Base-by-base conservation (phyloP, 2,888 invertebrate species). In the Lypha dubia region DNA sequence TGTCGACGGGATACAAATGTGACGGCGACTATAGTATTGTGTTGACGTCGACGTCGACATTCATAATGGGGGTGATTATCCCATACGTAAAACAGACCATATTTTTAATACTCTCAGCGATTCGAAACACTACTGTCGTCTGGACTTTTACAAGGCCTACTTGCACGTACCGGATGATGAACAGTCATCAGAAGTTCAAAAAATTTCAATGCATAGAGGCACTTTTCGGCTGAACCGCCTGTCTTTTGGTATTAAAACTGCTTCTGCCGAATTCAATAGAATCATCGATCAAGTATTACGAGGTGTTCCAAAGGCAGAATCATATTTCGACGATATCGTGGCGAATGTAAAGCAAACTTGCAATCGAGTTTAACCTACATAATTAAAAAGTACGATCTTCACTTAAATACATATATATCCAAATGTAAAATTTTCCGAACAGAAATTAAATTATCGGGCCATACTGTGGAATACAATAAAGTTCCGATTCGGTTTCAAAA, bases 311-410 rank as follows among this genome's bases (percentile, higher is more conserved):
- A 74, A 76, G 24, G 68, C 76, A 8, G 70, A 67, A 41, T 75
- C 74, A 51, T 85, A 86, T 49, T 87, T 86, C 46, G 84, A 86
- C 58, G 83, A 84, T 53, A 84, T 86, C 75, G 20, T 77, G 28
- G 28, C 38, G 83, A 84, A 68, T 84, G 82, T n/a, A 46, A 73
- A 63, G 46, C 28, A n/a, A 82, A 84, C 65, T 28, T 86, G 58
- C 51, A 20, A 51, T 4, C 8, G 32, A 84, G 84, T 46, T 56
- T 86, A 20, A n/a, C n/a, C n/a, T n/a, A n/a, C 24, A 28, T 49
- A 46, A 24, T 22, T 65, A 28, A 67, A 35, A 82, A 83, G 46
- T 81, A 67, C 46, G 84, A 85, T 17, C 35, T 83, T 68, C 79
- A 86, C 22, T 38, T 83, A 46, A 86, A n/a, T n/a, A n/a, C n/a